Base-by-base conservation (phyloP, 2,888 invertebrate genomes). In the Sarcophaga subvicina region DNA sequence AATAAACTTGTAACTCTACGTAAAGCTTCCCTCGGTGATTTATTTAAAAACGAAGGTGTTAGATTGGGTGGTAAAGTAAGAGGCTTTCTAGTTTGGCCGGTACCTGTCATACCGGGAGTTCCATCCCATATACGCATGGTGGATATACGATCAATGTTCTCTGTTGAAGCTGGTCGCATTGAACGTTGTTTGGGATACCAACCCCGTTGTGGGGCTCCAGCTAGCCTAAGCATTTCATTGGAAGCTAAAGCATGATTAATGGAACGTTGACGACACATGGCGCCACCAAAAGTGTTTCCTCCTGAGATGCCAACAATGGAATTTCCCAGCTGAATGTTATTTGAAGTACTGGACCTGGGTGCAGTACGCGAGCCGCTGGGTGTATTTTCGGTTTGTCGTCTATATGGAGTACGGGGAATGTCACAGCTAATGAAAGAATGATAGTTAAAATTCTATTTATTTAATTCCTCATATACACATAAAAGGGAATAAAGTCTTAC, bases 1-100 rank as follows among this genome's bases (percentile, higher is more conserved):
- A 97, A 95, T 94, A 97, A 95, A 95, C 97, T 97, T 93, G 97
- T 97, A 92, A 97, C 97, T 93, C 97, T 96, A 91, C 97, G 95
- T 89, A 97, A 95, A 86, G 97, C 97, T 94, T 97, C 97, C 91
- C 97, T 95, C 71, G 97, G 97, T 89, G 97, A 97, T 94, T 97
- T 96, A 93, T 97, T 97, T 95, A 97, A 96, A 95, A 97, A 97
- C 94, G 97, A 97, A 90, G 97, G 97, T 89, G 97, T 97, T 91
- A 97, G 94, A 94, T 97, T 97, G 85, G 97, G 97, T 79, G 97
- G 97, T 91, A 97, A 94, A n/a, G 97, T 97, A 89, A 97, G 94
- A 6, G 97, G 97, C 92, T 97, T 97, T 91, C 97, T 95, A 22
- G 91, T 94, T 90, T 94, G 95, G 88, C 94, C 95, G 91, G 91